Conservation (phyloP, 2,113 vertebrate genomes). For the Chaetops frenatus region DNA sequence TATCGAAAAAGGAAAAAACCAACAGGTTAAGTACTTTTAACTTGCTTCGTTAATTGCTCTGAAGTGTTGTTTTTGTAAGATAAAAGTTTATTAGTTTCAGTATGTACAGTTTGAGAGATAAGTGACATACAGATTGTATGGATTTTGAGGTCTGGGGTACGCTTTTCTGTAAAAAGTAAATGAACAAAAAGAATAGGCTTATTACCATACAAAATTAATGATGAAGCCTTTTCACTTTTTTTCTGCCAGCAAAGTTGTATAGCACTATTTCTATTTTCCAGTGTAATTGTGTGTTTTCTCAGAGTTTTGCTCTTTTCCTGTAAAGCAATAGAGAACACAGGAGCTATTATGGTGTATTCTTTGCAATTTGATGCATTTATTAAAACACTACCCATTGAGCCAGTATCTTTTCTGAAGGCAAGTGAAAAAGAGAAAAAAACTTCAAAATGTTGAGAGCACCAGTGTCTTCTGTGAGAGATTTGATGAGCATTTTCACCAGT, state of each 20-base stretch:
- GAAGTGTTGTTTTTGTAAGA: neutral
- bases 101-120: neutral
- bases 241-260: neutral
- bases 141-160: neutral
- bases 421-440: neutral
- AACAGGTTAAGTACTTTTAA: neutral
- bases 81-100: neutral
- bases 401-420: neutral
- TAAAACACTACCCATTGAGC: neutral
- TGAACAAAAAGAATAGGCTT: neutral
- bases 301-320: neutral
- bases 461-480: neutral
- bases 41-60: neutral
- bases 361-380: neutral
- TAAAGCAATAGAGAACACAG: neutral
- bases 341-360: neutral
- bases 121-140: neutral
- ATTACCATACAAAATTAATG: neutral
- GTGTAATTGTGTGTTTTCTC: neutral
- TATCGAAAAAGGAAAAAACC: neutral
- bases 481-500: neutral
- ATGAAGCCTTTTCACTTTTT: neutral
- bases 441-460: fast-evolving
- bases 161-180: neutral
- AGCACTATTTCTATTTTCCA: neutral